Base-by-base conservation (phyloP, 2,797 vertebrate genomes). In the Myiotriccus ornatus region DNA sequence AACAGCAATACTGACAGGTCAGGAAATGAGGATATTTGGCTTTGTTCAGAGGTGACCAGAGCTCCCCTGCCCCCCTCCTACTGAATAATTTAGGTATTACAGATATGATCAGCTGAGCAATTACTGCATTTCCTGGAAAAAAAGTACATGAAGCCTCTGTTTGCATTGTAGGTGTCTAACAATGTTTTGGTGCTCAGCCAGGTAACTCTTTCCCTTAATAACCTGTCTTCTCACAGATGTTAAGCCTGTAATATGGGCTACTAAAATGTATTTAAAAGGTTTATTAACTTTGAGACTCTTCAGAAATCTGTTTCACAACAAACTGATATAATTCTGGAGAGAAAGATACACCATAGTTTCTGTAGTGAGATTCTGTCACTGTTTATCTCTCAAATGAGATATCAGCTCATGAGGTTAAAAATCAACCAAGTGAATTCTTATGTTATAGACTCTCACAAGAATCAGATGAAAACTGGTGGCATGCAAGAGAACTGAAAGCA, bases 391-490 rank as follows among this genome's bases (percentile, higher is more conserved):
- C 67, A 90, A 86, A 71, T n/a, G 59, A 90, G 56, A 2, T 62
- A 94, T 12, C 47, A 76, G 55, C 35, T 84, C 62, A 67, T 16
- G 30, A 93, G 37, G 82, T 73, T 84, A 90, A 86, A 93, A 97
- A 90, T 75, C 69, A 91, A 24, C 37, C 55, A 75, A 79, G 67
- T 79, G 65, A 73, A 91, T 91, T 94, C 93, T 94, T 94, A 73
- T 59, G 55, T 94, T 96, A 88, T 6, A 64, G 46, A 74, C 86
- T 82, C 41, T 82, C 59, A 56, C 30, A 82, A 79, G 67, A 86
- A 91, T 93, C 92, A 76, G 69, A 92, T 67, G 84, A 90, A 93
- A 86, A 90, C 39, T 28, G 39, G 35, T 74, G 59, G 90, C 0
- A 0, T 77, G 53, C 32, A 85, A 56, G 73, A 65, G 44, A 84